A percentile compares a stretch with the other conserved stretches of the same genome.
These are phyloP conservation scores for Zapornia atra DNA, from an alignment of 2,113 vertebrate species.

Conservation along the genomic window DNA sequence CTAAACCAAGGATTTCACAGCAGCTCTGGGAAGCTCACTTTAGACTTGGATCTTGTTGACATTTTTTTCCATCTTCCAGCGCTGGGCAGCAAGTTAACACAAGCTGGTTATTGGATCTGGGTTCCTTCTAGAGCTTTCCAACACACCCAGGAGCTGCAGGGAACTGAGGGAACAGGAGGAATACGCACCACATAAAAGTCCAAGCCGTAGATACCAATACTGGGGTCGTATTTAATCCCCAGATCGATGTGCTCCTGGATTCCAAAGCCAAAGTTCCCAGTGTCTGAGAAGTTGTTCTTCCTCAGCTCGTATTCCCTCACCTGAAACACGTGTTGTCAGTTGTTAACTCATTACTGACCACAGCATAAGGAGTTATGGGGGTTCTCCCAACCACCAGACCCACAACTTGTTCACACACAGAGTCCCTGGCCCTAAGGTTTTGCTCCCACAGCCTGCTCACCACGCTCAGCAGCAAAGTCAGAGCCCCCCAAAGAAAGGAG, in stretches of 20 bases:
- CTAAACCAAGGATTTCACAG: neutral
- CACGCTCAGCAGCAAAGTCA: neutral
- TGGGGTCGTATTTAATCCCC: slow-evolving; percentile 98
- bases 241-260: slow-evolving; percentile 99
- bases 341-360: neutral
- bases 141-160: neutral
- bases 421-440: neutral
- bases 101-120: rapidly evolving
- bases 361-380: rapidly evolving
- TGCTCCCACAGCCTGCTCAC: no score
- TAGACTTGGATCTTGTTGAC: neutral
- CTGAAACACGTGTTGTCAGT: slow-evolving; percentile 60
- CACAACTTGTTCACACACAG: rapidly evolving
- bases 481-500: neutral
- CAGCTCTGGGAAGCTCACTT: neutral
- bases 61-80: neutral
- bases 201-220: slow-evolving; percentile 98
- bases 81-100: neutral
- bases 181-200: slow-evolving; percentile 96
- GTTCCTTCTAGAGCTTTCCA: neutral
- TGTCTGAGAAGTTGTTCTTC: slow-evolving; percentile 98
- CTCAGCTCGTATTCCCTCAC: slow-evolving; percentile 96
- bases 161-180: neutral
- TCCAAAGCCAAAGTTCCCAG: slow-evolving; percentile 97
- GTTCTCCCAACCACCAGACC: neutral